phyloP scores from a whole-genome alignment of 2,888 invertebrate species.

The Dioctria linearis region DNA sequence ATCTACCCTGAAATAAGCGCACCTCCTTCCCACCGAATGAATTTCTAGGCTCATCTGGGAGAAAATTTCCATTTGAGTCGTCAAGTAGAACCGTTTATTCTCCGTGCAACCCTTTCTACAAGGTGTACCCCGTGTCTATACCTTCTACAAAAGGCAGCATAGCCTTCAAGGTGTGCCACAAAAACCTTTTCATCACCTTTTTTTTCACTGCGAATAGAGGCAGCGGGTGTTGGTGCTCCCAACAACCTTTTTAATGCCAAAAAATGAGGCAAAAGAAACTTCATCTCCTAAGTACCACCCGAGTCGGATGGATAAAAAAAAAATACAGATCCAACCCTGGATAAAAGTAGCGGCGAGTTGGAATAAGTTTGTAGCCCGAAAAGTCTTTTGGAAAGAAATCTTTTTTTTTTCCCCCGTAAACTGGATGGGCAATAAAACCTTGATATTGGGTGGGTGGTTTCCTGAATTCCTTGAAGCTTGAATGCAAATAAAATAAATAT shows the following conservation, averaged over 20 bases:
- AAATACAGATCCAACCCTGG: no score
- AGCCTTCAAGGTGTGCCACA: conserved; percentile 30
- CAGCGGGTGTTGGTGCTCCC: conserved; percentile 1
- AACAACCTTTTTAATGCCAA: conserved; percentile 23
- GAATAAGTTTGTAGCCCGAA: conserved; percentile 15
- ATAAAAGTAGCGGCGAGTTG: conserved; percentile 29
- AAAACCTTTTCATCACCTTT: conserved; percentile 48
- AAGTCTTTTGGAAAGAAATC: conserved; percentile 8
- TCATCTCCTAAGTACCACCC: conserved; percentile 36
- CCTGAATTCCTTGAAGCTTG: conserved; percentile 37
- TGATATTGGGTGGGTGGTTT: conserved; percentile 29
- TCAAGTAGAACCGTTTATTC: conserved; percentile 16
- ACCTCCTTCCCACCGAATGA: conserved; percentile 14
- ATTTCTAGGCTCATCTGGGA: conserved; percentile 42
- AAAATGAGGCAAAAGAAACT: conserved; percentile 39
- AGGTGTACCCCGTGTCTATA: conserved; percentile 21
- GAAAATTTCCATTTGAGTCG: conserved; percentile 11
- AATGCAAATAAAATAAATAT: conserved; percentile 50
- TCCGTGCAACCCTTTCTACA: conserved; percentile 32
- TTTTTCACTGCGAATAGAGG: neutral
- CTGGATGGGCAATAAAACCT: neutral
- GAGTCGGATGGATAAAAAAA: neutral
- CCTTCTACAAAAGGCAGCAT: conserved; percentile 23
- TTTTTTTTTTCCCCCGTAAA: neutral
- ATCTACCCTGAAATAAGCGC: conserved; percentile 19